Evolutionary conservation across 2,113 vertebrate species (phyloP), one percentile per base, ranked within the genome.

Genomic region (Tupaia tana): DNA sequence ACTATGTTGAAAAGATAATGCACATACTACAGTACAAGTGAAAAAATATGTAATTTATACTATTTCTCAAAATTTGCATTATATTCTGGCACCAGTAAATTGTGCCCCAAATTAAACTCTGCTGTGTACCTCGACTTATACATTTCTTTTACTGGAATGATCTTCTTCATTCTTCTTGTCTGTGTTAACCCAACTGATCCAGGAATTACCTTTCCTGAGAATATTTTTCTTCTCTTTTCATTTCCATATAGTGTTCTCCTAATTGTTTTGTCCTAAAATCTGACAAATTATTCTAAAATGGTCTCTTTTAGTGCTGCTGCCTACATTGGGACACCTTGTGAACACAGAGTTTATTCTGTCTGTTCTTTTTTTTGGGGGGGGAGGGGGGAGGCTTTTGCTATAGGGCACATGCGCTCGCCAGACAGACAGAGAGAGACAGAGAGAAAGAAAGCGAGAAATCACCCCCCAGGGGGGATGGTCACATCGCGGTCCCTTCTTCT

Each of bases 211-310:
- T 91, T 94, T 86, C 18, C 54, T 89, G 25, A 66, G 7, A 74
- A 29, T 86, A 7, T 66, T 69, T 58, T 19, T 73, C 25, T 58
- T 13, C 0, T 15, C 16, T 69, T 85, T 58, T 19, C 7, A 64
- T 25, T 10, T 56, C 29, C 3, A 29, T 1, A 0, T 34, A 70
- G 34, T 6, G 1, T 80, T 11, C 5, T 12, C 31, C 19, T 63
- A 25, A 70, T 83, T 16, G 24, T 73, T 86, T 16, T 75, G 7
- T 79, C 52, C 18, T 63, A 10, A 67, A 78, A 9, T 43, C 25
- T 78, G 31, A 63, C 14, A 83, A 9, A 10, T 67, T 81, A 9
- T 64, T 78, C 25, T 91, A 15, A 89, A 34, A 27, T 7, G 24
- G 1, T 70, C 9, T 69, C 74, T 56, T 64, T 29, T 8, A 24